A percentile compares a stretch with the other conserved stretches of the same genome.
phyloP scores from a whole-genome alignment of 2,888 invertebrate species.

The Leucania comma region DNA sequence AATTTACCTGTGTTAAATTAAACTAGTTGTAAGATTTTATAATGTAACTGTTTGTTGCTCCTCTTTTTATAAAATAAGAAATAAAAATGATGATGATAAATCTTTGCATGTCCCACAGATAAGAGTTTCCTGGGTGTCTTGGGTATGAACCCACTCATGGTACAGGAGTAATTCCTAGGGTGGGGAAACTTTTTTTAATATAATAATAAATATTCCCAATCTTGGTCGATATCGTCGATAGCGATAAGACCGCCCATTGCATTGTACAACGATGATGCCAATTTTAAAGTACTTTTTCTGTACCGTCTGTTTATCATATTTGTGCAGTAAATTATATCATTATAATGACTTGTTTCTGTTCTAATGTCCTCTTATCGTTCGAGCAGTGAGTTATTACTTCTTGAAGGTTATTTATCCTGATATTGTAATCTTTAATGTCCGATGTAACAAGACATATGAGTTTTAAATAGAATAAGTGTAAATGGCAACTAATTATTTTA shows the following conservation, averaged over 20 bases:
- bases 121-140: too few species aligned
- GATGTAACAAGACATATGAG: not conserved
- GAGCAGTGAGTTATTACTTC: slow-evolving; percentile 14
- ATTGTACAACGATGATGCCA: slow-evolving; percentile 18
- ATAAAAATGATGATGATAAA: too few species aligned
- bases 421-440: slow-evolving; percentile 10
- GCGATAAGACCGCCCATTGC: slow-evolving; percentile 27
- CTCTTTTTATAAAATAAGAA: too few species aligned
- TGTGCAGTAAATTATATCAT: not conserved
- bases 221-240: slow-evolving; percentile 25
- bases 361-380: slow-evolving; percentile 14
- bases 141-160: too few species aligned
- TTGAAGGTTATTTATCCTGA: slow-evolving; percentile 18
- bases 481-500: not conserved
- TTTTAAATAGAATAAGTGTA: not conserved
- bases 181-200: too few species aligned
- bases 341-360: slow-evolving; percentile 34
- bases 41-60: too few species aligned
- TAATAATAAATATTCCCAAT: slow-evolving; percentile 14
- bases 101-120: too few species aligned
- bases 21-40: too few species aligned
- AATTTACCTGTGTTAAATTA: too few species aligned
- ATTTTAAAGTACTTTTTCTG: slow-evolving; percentile 12
- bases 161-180: too few species aligned
- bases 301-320: slow-evolving; percentile 10